Percentiles rank a stretch among this genome's conserved stretches.
Conservation (phyloP, 2,888 invertebrate species). For the Aricia artaxerxes region DNA sequence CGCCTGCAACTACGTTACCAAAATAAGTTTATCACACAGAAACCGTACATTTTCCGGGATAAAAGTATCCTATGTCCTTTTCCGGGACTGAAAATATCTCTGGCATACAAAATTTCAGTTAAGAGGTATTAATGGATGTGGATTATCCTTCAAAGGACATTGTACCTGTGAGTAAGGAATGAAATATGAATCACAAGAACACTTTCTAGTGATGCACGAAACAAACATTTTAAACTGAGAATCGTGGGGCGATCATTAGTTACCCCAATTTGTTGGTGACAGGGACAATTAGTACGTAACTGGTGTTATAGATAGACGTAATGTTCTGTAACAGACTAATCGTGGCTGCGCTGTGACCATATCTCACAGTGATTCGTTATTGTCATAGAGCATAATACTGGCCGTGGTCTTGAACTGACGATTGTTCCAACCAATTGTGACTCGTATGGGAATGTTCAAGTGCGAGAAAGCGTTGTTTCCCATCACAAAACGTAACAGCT, state of each 20-base stretch:
- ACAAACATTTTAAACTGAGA: slow-evolving; percentile 12
- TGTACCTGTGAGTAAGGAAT: background rate
- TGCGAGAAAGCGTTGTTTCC: slow-evolving; percentile 73
- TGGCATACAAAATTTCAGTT: no score
- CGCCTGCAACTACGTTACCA: no score
- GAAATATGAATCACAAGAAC: background rate
- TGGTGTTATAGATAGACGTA: background rate
- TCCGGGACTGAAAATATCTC: no score
- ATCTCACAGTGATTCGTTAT: slow-evolving; percentile 41
- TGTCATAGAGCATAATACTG: slow-evolving; percentile 42
- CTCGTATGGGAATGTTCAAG: slow-evolving; percentile 57
- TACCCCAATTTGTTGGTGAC: background rate
- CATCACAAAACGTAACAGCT: slow-evolving; percentile 42
- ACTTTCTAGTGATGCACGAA: slow-evolving; percentile 4
- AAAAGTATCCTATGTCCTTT: no score
- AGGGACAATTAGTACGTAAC: background rate
- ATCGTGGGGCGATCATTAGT: slow-evolving; percentile 3
- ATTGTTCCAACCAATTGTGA: slow-evolving; percentile 61
- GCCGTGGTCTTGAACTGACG: slow-evolving; percentile 59
- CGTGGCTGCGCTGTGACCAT: slow-evolving; percentile 36
- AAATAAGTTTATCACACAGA: no score
- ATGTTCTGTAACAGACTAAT: slow-evolving; percentile 28
- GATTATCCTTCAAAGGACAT: background rate
- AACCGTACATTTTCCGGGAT: no score
- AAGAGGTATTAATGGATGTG: background rate